phyloP scores from a whole-genome alignment of 2,888 invertebrate species.

The Teleogryllus oceanicus region DNA sequence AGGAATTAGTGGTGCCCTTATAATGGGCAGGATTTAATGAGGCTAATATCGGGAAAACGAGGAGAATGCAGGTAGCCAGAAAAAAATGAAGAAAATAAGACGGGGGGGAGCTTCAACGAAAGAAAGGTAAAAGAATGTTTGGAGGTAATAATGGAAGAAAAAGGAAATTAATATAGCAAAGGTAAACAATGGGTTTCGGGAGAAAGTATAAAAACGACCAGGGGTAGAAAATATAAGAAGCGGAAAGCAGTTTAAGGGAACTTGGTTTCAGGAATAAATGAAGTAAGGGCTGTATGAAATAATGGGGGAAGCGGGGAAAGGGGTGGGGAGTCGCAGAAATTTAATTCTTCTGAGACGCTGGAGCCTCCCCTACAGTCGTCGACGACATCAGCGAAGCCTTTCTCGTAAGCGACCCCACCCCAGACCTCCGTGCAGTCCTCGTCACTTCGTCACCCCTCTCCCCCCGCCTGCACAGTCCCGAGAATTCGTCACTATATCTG shows the following conservation, averaged over 20 bases:
- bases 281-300: slow-evolving; percentile 4
- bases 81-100: neutral
- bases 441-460: too few species aligned
- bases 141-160: slow-evolving; percentile 7
- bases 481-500: too few species aligned
- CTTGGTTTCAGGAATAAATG: neutral
- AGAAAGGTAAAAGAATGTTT: neutral
- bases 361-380: too few species aligned
- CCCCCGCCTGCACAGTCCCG: too few species aligned
- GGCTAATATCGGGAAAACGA: slow-evolving; percentile 18
- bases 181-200: slow-evolving; percentile 5
- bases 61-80: slow-evolving; percentile 1
- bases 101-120: neutral
- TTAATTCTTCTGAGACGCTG: neutral
- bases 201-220: neutral
- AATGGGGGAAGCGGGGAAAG: neutral
- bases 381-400: too few species aligned
- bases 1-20: neutral
- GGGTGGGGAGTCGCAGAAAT: neutral
- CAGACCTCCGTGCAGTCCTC: too few species aligned
- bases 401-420: too few species aligned
- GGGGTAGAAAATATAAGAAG: neutral
- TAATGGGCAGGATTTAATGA: slow-evolving; percentile 5
- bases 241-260: slow-evolving; percentile 6
- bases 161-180: neutral